Evolutionary conservation across 35 echinoderm and acorn worm species (phyloP).

Genomic region (Heliocidaris tuberculata): DNA sequence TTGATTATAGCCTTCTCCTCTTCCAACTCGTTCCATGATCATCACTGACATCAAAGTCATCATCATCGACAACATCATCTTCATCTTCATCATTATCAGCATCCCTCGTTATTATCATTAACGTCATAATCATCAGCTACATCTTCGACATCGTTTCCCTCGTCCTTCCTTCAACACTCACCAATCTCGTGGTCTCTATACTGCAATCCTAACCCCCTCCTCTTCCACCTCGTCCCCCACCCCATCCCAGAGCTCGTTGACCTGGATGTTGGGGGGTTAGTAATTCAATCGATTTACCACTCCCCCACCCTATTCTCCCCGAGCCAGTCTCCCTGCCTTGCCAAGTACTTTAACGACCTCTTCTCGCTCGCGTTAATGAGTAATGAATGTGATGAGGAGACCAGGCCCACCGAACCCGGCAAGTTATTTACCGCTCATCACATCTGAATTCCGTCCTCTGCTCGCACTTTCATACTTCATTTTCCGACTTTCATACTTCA

Average conservation of each 20-base stretch:
- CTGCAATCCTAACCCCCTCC: neutral
- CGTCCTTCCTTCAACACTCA: too few relatives aligned
- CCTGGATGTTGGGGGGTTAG: neutral
- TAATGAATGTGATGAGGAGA: neutral
- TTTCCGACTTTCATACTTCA: neutral
- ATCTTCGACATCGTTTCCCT: too few relatives aligned
- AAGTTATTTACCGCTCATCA: neutral
- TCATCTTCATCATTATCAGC: too few relatives aligned
- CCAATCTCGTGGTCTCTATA: too few relatives aligned
- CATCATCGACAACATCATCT: too few relatives aligned
- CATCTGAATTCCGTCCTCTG: neutral
- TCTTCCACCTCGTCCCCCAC: neutral
- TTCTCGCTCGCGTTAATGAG: conserved; percentile 17
- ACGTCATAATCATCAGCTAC: too few relatives aligned
- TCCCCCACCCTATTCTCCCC: neutral
- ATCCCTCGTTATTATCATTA: too few relatives aligned
- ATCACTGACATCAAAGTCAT: too few relatives aligned
- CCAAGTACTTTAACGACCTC: neutral
- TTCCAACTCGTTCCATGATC: too few relatives aligned
- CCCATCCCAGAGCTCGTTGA: neutral
- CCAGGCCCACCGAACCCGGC: neutral
- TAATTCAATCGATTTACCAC: conserved; percentile 20
- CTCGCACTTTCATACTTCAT: neutral
- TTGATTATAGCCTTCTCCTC: too few relatives aligned
- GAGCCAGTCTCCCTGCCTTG: neutral